Evolutionary conservation across 2,113 vertebrate species (phyloP).

Genomic region (Clarias magur): DNA sequence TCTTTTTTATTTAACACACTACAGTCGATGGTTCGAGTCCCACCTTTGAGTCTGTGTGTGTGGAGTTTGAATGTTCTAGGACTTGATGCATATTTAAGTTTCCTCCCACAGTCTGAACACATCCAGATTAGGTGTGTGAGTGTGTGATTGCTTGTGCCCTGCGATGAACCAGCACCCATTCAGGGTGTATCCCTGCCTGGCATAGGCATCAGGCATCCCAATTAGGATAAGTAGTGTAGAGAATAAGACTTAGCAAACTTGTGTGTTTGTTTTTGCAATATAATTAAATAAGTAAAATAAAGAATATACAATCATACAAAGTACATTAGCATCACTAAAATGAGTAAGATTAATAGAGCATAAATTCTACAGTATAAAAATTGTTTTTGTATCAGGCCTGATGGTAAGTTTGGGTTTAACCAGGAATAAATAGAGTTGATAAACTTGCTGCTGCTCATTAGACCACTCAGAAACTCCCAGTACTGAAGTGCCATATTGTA

Average conservation of each 20-base stretch:
- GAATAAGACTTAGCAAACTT: background rate
- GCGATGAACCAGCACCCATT: no score
- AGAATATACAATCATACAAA: background rate
- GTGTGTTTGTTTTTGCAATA: background rate
- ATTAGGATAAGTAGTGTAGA: no score
- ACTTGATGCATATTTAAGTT: no score
- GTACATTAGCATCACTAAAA: background rate
- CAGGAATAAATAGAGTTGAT: slow-evolving; percentile 1
- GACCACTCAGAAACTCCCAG: slow-evolving; percentile 11
- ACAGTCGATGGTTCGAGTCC: no score
- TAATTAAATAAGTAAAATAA: background rate
- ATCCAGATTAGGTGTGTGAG: no score
- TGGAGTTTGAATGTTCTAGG: no score
- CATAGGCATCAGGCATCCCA: no score
- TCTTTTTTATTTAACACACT: no score
- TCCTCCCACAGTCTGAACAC: no score
- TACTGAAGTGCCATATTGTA: slow-evolving; percentile 61
- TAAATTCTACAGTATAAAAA: background rate
- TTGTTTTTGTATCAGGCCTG: background rate
- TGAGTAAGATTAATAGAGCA: background rate
- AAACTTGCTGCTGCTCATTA: slow-evolving; percentile 11
- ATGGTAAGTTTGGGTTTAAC: background rate
- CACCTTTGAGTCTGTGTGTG: no score
- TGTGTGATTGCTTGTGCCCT: no score
- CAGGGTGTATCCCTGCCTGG: no score